Conservation (phyloP, 2,797 vertebrate species). For the Percopsis omiscomaycus region DNA sequence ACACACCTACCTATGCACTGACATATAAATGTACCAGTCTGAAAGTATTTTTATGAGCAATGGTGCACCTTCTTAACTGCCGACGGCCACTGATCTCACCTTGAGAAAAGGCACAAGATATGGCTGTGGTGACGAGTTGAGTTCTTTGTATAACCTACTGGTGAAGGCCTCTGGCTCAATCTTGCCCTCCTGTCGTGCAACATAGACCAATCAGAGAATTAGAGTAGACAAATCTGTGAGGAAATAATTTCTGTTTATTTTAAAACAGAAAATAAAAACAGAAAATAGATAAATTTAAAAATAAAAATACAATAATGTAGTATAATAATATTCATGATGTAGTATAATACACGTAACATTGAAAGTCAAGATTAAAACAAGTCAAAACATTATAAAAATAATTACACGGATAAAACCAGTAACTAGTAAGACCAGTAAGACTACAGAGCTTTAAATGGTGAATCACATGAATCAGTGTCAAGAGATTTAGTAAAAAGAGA, state of each 20-base stretch:
- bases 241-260: too few species aligned
- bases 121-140: slow-evolving; percentile 93
- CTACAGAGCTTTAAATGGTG: not conserved
- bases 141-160: slow-evolving; percentile 87
- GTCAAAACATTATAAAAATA: not conserved
- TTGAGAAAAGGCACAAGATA: slow-evolving; percentile 97
- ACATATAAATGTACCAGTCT: too few species aligned
- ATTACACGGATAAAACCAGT: not conserved
- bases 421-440: not conserved
- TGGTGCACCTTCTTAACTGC: not conserved
- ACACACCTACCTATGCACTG: too few species aligned
- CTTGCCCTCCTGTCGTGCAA: slow-evolving; percentile 81
- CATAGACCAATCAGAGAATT: slow-evolving; percentile 3
- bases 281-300: not conserved
- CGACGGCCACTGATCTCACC: slow-evolving; percentile 68
- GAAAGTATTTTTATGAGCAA: not conserved
- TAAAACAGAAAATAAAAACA: not conserved
- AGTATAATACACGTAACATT: not conserved
- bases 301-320: too few species aligned
- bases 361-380: not conserved
- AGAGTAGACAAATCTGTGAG: not conserved
- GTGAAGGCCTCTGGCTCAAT: slow-evolving; percentile 92
- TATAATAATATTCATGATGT: too few species aligned
- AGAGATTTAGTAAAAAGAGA: not conserved
- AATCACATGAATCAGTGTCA: too few species aligned